These are phyloP conservation scores for Siderastrea radians DNA, from an alignment of 92 coral and sea anemone genomes.

Conservation along the genomic window DNA sequence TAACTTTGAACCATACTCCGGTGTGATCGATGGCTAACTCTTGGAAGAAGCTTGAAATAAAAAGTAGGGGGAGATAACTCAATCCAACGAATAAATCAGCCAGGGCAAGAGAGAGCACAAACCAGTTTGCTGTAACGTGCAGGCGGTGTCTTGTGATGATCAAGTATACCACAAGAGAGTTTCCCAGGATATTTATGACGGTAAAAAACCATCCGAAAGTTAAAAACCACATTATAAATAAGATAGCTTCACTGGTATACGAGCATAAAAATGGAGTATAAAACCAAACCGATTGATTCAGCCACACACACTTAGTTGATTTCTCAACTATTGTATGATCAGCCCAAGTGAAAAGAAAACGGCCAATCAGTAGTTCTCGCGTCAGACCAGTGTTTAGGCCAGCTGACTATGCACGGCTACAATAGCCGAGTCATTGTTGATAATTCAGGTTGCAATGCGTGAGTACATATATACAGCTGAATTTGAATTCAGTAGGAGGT, in stretches of 20 bases:
- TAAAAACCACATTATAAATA: conserved; percentile 10
- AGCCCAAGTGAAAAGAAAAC: no score
- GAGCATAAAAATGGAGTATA: background rate
- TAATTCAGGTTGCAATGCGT: no score
- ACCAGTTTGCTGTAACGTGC: conserved; percentile 31
- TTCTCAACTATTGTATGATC: no score
- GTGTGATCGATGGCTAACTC: conserved; percentile 26
- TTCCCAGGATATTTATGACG: background rate
- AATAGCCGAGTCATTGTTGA: no score
- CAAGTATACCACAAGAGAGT: conserved; percentile 16
- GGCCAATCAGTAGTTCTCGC: no score
- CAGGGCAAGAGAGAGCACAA: conserved; percentile 32
- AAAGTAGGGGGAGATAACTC: conserved; percentile 21
- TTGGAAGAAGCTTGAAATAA: conserved; percentile 9
- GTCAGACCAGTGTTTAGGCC: no score
- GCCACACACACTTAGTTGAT: no score
- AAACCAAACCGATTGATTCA: background rate
- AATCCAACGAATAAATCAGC: conserved; percentile 42
- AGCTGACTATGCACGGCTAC: no score
- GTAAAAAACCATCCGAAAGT: conserved; percentile 27
- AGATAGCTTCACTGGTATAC: no score
- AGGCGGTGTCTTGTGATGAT: conserved; percentile 7
- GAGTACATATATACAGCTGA: no score
- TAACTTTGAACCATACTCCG: conserved; percentile 45
- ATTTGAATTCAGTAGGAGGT: no score